Conservation (phyloP, 2,888 invertebrate genomes). For the Philaethria dido region DNA sequence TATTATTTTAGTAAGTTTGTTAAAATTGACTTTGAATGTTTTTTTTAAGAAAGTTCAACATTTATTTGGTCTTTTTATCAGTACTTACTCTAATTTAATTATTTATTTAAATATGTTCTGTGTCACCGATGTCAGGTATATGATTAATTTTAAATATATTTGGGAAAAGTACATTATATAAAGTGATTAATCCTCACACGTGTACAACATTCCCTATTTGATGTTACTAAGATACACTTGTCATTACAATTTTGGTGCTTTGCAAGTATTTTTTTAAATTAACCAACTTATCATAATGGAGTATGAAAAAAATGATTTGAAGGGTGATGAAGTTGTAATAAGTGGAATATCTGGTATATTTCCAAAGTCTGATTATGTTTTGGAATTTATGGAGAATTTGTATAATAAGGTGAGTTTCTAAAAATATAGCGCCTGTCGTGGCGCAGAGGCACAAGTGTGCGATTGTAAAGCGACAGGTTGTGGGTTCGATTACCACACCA, state of each 20-base stretch:
- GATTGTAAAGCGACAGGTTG: too few species aligned
- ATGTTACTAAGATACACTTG: not conserved
- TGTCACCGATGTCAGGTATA: not conserved
- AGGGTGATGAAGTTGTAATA: slow-evolving; percentile 21
- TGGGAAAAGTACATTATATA: not conserved
- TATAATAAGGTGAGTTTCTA: slow-evolving; percentile 17
- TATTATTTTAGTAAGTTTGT: too few species aligned
- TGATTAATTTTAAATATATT: not conserved
- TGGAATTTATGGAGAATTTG: slow-evolving; percentile 23
- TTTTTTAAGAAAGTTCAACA: not conserved
- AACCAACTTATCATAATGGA: not conserved
- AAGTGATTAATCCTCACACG: not conserved
- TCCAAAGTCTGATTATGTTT: slow-evolving; percentile 6
- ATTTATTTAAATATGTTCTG: slow-evolving; percentile 1
- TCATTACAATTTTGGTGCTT: not conserved
- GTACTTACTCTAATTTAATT: not conserved
- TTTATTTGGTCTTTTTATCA: not conserved
- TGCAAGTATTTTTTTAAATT: not conserved
- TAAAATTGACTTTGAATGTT: not conserved
- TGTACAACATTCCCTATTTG: not conserved
- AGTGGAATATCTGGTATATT: slow-evolving; percentile 15
- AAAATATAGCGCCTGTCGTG: too few species aligned
- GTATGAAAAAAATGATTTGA: not conserved
- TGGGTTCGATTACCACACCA: too few species aligned
- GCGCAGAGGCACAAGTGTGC: too few species aligned